Conservation (phyloP, 2,888 invertebrate species). For the Eupithecia inturbata region DNA sequence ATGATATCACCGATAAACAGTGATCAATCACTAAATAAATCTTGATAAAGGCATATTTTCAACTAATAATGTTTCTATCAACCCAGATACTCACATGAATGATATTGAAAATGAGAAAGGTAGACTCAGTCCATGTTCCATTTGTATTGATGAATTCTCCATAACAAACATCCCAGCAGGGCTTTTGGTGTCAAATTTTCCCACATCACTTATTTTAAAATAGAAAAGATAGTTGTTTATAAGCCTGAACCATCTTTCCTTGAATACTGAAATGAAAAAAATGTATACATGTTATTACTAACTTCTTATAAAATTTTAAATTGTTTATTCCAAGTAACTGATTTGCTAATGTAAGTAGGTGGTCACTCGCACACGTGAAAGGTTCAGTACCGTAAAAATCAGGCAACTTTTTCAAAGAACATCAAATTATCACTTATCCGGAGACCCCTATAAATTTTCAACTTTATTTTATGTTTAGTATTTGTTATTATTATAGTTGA, state of each 20-base stretch:
- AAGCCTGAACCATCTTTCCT: slow-evolving; percentile 91
- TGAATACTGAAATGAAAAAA: slow-evolving; percentile 84
- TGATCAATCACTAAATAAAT: not conserved
- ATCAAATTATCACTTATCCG: no score
- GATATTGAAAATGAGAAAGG: slow-evolving; percentile 91
- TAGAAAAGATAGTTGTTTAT: slow-evolving; percentile 90
- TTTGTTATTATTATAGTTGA: no score
- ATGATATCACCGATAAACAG: not conserved
- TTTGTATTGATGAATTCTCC: slow-evolving; percentile 88
- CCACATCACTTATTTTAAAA: slow-evolving; percentile 88
- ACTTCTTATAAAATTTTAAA: not conserved
- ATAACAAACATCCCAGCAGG: slow-evolving; percentile 90
- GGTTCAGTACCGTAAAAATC: no score
- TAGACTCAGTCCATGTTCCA: slow-evolving; percentile 87
- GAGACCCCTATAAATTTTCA: no score
- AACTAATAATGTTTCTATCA: not conserved
- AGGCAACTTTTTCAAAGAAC: no score
- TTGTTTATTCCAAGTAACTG: not conserved
- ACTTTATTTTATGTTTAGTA: no score
- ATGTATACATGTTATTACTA: not conserved
- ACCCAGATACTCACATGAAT: slow-evolving; percentile 79
- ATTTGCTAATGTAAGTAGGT: no score
- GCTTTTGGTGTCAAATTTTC: slow-evolving; percentile 85
- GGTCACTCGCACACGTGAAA: no score
- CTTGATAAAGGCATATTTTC: not conserved